These are phyloP conservation scores for Drosophila anomelani DNA, from an alignment of 2,888 invertebrate genomes.

Conservation along the genomic window DNA sequence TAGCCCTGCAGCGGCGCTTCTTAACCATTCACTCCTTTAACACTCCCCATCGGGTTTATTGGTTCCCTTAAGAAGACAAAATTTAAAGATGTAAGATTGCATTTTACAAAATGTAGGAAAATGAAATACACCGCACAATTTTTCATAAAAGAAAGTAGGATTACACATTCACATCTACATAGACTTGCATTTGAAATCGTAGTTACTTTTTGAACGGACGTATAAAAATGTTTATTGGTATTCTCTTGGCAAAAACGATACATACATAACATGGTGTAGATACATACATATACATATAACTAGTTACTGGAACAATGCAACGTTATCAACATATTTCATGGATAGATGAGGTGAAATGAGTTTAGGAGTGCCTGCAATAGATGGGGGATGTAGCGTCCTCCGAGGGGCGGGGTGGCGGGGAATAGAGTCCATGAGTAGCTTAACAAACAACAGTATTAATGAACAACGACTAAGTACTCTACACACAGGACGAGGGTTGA, in stretches of 20 bases:
- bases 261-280: constrained; percentile 45
- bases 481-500: constrained; percentile 38
- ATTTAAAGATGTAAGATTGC: neutral
- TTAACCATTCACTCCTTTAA: neutral
- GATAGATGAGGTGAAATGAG: constrained; percentile 1
- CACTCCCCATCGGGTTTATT: neutral
- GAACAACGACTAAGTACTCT: constrained; percentile 42
- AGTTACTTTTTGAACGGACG: constrained; percentile 42
- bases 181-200: neutral
- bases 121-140: neutral
- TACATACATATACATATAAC: constrained; percentile 49
- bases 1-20: neutral
- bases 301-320: constrained; percentile 52
- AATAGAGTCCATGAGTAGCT: constrained; percentile 33
- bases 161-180: neutral
- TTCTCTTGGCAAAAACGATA: constrained; percentile 36
- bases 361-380: neutral
- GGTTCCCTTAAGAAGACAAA: neutral
- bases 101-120: too few species aligned
- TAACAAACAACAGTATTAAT: constrained; percentile 48
- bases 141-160: neutral
- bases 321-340: constrained; percentile 41
- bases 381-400: constrained; percentile 12
- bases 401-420: constrained; percentile 9
- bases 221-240: constrained; percentile 58